Base-by-base conservation (phyloP, 2,888 invertebrate species). In the Athrips mouffetella region DNA sequence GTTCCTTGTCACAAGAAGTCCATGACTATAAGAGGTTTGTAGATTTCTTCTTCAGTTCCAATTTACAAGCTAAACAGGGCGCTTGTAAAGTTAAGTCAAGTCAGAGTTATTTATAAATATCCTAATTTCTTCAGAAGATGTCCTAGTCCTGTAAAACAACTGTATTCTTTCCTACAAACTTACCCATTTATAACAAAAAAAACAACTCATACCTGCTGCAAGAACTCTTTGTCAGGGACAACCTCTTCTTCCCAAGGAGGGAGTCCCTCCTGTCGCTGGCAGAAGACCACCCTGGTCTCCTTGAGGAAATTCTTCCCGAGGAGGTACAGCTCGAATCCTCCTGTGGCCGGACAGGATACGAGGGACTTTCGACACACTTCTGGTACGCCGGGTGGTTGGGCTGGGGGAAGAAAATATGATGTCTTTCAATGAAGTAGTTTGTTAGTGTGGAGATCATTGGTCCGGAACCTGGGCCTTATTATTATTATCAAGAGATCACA, bases 261-360 rank as follows among this genome's bases (percentile, higher is more conserved):
- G 69, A 89, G 80, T 52, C 89, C 80, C 57, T 91, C 89, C 55
- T 90, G 89, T 51, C 89, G 66, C 60, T 90, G 84, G 65, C 93
- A 91, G 85, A 97, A 96, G 56, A 94, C 91, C 10, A 97, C 94
- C 58, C 93, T 91, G 4, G 96, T 96, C 81, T 97, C 97, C 84
- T 97, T 97, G 39, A 96, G 90, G 78, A 97, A 97, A 81, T 97
- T 97, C 83, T 97, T 97, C 27, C 97, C 97, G 52, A 97, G 91
- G 35, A 97, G 93, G 79, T 96, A 96, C 45, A 97, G 86, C 76
- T 97, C 96, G 51, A 94, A 78, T 0, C 96, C 96, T 5, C 96
- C 97, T 45, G 90, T 90, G 2, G 93, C 94, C 5, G 94, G 93
- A 70, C 94, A 94, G 18, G 95, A 93, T 20, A 92, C 92, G 7